Conservation (phyloP, 23 tunicate species). For the Ascidia mentula region DNA sequence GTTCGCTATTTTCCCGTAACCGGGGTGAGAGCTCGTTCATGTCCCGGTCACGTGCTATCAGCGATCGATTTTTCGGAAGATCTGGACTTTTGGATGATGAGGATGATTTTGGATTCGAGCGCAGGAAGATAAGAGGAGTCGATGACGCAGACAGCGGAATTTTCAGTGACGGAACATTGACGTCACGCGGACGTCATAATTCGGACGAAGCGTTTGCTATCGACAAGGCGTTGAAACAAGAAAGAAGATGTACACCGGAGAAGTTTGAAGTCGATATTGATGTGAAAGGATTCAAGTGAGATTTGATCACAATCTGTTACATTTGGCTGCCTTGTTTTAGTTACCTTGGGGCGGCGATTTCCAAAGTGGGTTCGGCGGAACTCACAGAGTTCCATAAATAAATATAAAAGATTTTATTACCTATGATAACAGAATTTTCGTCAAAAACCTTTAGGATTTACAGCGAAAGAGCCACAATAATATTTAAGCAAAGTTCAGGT, state of each 20-base stretch:
- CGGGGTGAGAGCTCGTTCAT: constrained; percentile 8
- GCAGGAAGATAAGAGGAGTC: not conserved
- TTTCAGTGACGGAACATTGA: constrained; percentile 33
- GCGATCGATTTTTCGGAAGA: not conserved
- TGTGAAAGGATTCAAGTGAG: constrained; percentile 65
- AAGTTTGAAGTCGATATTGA: constrained; percentile 66
- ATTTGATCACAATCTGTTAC: too few relatives aligned
- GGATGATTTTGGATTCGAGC: not conserved
- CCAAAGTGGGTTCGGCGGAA: too few relatives aligned
- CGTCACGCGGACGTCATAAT: constrained; percentile 6
- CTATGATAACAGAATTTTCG: too few relatives aligned
- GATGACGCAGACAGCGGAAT: constrained; percentile 59
- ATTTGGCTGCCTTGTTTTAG: too few relatives aligned
- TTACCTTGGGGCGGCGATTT: too few relatives aligned
- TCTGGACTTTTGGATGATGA: constrained; percentile 13
- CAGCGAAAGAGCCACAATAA: too few relatives aligned
- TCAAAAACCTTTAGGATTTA: too few relatives aligned
- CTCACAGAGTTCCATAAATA: too few relatives aligned
- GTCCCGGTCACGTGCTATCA: constrained; percentile 2
- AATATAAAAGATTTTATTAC: too few relatives aligned
- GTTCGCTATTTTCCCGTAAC: not conserved
- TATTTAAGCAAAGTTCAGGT: too few relatives aligned
- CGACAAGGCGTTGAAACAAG: constrained; percentile 7
- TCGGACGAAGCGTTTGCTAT: not conserved
- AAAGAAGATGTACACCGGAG: constrained; percentile 22